Base-by-base conservation (phyloP, 2,113 vertebrate genomes). In the Cyprinodon variegatus region DNA sequence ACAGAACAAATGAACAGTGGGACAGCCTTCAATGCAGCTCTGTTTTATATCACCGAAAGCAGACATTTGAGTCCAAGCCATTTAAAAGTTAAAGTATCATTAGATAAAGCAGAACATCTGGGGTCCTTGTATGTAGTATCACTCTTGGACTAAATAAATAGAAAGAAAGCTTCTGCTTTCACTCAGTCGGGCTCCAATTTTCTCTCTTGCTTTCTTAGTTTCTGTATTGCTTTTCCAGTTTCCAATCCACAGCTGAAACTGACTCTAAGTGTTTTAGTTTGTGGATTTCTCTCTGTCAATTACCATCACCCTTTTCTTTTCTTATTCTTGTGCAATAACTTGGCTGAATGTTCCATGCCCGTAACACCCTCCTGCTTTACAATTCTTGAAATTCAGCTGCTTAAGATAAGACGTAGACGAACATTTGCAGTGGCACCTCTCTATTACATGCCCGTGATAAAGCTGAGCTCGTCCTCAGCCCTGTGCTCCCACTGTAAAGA, bases 21-120 rank as follows among this genome's bases (percentile, higher is more conserved):
- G 66, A 88, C 76, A 82, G 81, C 73, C 81, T 88, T 78, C 72
- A 53, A 71, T 67, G 86, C 74, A 78, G 82, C 82, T 76, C 85
- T 90, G 81, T 74, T 89, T 92, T 88, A 70, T 88, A 87, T 90
- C 76, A 89, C 87, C 90, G 80, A 76, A 90, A 89, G 60, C 88
- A 90, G 87, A 88, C 84, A 85, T 86, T 83, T 72, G 72, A 79
- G 81, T 90, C 90, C 72, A 87, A 84, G 83, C 72, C 72, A 84
- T 92, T 89, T 91, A 77, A 90, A 86, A 89, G 80, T 57, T 57
- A 82, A 87, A 87, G 83, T 70, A 82, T 87, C 89, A 92, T 86
- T 88, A 87, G 79, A 91, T 91, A 84, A 90, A 90, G 83, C 74
- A 22, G 68, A 94, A 93, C 91, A 93, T 92, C 85, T 92, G 92